A percentile compares a stretch with the other conserved stretches of the same genome.
phyloP scores from a whole-genome alignment of 2,113 vertebrate genomes.

The Pogona vitticeps region DNA sequence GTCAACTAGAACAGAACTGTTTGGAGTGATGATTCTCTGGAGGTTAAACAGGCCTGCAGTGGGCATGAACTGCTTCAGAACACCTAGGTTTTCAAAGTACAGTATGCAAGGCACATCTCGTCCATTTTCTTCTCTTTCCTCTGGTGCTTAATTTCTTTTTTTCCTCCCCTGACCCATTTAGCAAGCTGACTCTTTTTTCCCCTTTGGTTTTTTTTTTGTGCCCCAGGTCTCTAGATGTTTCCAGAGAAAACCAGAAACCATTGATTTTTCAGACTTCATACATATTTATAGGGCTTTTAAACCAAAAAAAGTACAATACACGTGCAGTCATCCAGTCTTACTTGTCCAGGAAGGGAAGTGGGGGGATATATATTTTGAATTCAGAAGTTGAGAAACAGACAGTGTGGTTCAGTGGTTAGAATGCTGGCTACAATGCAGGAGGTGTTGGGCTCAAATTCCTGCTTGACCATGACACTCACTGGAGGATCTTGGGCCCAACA shows the following conservation, averaged over 20 bases:
- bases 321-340: not conserved
- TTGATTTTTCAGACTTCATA: not conserved
- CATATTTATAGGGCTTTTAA: not conserved
- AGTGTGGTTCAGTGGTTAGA: too few species aligned
- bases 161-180: not conserved
- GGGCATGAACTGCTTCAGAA: not conserved
- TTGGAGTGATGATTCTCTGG: not conserved
- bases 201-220: not conserved
- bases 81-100: not conserved
- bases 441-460: too few species aligned
- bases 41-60: not conserved
- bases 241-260: not conserved
- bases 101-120: not conserved
- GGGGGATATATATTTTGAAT: too few species aligned
- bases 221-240: not conserved
- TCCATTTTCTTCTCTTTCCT: not conserved
- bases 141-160: not conserved
- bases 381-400: too few species aligned
- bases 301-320: not conserved
- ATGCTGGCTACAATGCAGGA: too few species aligned
- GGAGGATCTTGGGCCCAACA: too few species aligned
- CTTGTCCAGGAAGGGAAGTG: too few species aligned
- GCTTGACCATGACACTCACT: too few species aligned
- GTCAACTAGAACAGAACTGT: too few species aligned
- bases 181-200: not conserved